A percentile compares a stretch with the other conserved stretches of the same genome.
Conservation (phyloP, 2,113 vertebrate genomes). For the Ivindomyrus marchei region DNA sequence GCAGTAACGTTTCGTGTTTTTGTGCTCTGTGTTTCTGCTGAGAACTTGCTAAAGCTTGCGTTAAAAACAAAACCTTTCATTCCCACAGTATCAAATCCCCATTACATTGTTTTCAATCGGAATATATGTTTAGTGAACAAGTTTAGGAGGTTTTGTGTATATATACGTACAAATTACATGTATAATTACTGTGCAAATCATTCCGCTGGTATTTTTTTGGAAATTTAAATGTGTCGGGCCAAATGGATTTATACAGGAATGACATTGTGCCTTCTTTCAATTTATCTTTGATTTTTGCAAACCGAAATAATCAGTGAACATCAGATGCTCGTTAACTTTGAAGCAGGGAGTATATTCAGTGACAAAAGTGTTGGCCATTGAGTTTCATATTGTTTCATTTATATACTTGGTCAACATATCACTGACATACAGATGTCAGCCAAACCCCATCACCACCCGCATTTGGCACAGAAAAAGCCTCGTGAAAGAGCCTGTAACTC, state of each 20-base stretch:
- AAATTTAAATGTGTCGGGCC: not conserved
- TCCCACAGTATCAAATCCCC: not conserved
- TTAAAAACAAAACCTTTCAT: not conserved
- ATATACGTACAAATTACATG: slow-evolving; percentile 13
- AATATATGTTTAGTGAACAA: slow-evolving; percentile 2
- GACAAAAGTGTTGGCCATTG: not conserved
- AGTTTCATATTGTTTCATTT: not conserved
- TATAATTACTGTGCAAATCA: slow-evolving; percentile 22
- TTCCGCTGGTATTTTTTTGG: slow-evolving; percentile 4
- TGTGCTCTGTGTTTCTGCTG: not conserved
- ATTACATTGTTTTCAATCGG: not conserved
- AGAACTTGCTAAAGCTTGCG: not conserved
- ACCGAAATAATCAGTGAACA: not conserved
- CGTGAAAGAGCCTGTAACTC: not conserved
- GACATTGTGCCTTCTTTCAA: not conserved
- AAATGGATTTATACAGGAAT: not conserved
- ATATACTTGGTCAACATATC: not conserved
- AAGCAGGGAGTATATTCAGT: not conserved
- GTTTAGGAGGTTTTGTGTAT: slow-evolving; percentile 24
- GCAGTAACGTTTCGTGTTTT: not conserved
- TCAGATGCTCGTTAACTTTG: not conserved
- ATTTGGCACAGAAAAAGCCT: not conserved
- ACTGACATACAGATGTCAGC: not conserved
- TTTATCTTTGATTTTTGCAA: not conserved
- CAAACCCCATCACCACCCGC: not conserved